Conservation (phyloP, 1,140 invertebrate genomes). For the Rhopalosiphum maidis region DNA sequence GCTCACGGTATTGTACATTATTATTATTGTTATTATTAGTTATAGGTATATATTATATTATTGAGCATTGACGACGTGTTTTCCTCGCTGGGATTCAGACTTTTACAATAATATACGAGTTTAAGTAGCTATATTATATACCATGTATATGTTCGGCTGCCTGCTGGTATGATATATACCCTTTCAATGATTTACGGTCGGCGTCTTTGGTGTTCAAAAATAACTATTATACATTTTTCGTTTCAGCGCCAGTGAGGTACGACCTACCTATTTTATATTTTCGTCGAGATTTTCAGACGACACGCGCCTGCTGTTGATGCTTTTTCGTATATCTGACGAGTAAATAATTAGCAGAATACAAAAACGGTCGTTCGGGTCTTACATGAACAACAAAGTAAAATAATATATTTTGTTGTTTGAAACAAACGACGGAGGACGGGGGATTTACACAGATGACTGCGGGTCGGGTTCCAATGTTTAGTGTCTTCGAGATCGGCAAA, state of each 20-base stretch:
- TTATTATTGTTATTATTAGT: neutral
- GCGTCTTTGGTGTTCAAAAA: neutral
- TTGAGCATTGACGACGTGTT: neutral
- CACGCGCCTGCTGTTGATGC: neutral
- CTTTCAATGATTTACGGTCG: neutral
- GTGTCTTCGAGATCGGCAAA: neutral
- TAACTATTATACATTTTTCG: too few relatives aligned
- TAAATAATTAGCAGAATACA: neutral
- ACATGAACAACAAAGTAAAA: neutral
- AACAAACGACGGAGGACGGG: neutral
- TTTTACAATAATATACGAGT: conserved; percentile 2
- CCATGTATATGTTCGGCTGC: neutral
- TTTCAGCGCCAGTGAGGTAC: neutral
- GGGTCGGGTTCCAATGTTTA: conserved; percentile 7
- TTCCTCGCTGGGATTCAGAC: neutral
- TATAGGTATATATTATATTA: too few relatives aligned
- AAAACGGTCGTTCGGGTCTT: neutral
- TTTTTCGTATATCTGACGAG: neutral
- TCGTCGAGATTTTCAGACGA: neutral
- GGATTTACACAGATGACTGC: neutral
- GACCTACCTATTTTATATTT: neutral
- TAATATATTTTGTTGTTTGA: neutral
- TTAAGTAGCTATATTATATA: neutral
- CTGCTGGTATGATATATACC: neutral
- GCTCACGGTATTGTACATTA: neutral